Conservation (phyloP, 2,888 invertebrate genomes). For the Parnassius mnemosyne region DNA sequence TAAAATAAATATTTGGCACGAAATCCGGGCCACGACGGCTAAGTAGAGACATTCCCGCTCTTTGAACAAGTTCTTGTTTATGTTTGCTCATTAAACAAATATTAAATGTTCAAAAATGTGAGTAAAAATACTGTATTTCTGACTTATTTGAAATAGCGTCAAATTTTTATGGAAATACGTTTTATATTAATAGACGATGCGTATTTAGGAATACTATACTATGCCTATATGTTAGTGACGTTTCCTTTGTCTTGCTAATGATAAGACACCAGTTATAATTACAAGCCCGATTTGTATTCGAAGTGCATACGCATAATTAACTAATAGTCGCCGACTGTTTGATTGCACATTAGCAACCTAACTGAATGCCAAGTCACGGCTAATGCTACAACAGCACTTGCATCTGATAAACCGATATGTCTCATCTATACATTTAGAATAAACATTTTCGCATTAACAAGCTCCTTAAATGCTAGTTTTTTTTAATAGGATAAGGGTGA, state of each 20-base stretch:
- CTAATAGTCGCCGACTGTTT: slow-evolving; percentile 61
- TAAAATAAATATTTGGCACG: slow-evolving; percentile 79
- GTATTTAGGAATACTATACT: too few species aligned
- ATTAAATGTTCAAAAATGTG: slow-evolving; percentile 53
- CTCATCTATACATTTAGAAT: slow-evolving; percentile 11
- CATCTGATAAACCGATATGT: slow-evolving; percentile 30
- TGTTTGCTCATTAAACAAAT: slow-evolving; percentile 77
- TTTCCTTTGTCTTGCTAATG: slow-evolving; percentile 24
- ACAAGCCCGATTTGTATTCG: slow-evolving; percentile 64
- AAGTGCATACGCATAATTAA: slow-evolving; percentile 70
- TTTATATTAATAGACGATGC: too few species aligned
- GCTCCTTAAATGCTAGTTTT: background rate
- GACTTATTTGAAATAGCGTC: slow-evolving; percentile 6
- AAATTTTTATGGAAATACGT: too few species aligned
- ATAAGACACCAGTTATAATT: slow-evolving; percentile 44
- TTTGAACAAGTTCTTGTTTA: slow-evolving; percentile 78
- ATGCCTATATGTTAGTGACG: background rate
- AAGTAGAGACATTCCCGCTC: slow-evolving; percentile 74
- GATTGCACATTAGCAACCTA: slow-evolving; percentile 70
- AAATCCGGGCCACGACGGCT: slow-evolving; percentile 74
- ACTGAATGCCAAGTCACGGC: slow-evolving; percentile 73
- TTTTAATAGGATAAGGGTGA: too few species aligned
- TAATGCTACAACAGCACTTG: slow-evolving; percentile 58
- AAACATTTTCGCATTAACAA: slow-evolving; percentile 15
- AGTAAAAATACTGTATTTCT: slow-evolving; percentile 22